Evolutionary conservation across 2,888 invertebrate genomes (phyloP).

Genomic region (Microctonus hyperodae): DNA sequence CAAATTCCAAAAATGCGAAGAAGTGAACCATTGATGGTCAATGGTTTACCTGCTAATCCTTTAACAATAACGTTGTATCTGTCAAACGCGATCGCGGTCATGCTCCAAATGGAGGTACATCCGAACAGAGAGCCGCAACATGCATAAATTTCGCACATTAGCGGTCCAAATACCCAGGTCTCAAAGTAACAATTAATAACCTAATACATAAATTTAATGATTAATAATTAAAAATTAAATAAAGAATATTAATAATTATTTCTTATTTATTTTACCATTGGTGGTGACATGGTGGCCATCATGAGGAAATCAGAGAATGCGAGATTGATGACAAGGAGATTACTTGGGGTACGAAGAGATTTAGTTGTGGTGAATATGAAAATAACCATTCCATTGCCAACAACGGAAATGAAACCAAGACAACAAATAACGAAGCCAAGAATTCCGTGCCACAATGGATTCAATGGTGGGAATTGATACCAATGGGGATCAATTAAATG

Average conservation of each 20-base stretch:
- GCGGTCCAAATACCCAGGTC: constrained; percentile 71
- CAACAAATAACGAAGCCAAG: constrained; percentile 80
- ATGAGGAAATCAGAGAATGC: constrained; percentile 91
- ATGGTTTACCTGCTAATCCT: constrained; percentile 78
- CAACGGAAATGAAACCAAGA: constrained; percentile 74
- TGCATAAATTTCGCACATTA: constrained; percentile 88
- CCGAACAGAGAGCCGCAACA: constrained; percentile 89
- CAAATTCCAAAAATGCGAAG: constrained; percentile 81
- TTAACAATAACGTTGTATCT: constrained; percentile 93
- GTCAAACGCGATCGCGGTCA: constrained; percentile 91
- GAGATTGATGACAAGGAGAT: constrained; percentile 88
- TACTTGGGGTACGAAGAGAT: constrained; percentile 85
- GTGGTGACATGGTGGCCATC: constrained; percentile 84
- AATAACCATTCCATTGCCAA: constrained; percentile 77
- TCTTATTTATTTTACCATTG: constrained; percentile 67
- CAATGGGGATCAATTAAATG: constrained; percentile 81
- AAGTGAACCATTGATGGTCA: constrained; percentile 82
- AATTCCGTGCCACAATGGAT: constrained; percentile 86
- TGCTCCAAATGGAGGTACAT: constrained; percentile 90
- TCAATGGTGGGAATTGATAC: constrained; percentile 90
- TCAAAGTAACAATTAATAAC: constrained; percentile 83
- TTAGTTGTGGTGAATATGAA: constrained; percentile 80
- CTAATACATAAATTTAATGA: constrained; percentile 37
- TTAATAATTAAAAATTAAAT: background rate
- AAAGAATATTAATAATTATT: background rate